Conservation (phyloP, 2,113 vertebrate genomes). For the Alectura lathami region DNA sequence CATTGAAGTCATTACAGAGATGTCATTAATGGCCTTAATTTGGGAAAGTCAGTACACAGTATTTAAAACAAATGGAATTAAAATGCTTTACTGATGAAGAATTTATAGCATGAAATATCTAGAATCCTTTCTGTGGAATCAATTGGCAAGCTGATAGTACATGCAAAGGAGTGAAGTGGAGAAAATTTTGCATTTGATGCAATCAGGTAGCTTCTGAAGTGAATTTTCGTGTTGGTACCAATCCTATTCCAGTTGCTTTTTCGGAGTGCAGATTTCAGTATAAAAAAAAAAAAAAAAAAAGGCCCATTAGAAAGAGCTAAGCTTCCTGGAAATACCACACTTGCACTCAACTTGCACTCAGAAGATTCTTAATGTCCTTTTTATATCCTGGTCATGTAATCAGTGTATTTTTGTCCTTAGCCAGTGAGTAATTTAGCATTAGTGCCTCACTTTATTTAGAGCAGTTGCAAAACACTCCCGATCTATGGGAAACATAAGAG, state of each 20-base stretch:
- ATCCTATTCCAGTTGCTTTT: not conserved
- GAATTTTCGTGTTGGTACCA: not conserved
- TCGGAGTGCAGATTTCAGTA: not conserved
- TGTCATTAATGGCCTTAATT: not conserved
- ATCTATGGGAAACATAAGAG: not conserved
- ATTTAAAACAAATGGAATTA: not conserved
- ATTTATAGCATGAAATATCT: not conserved
- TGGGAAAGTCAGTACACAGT: not conserved
- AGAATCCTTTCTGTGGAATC: not conserved
- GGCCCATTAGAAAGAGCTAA: not conserved
- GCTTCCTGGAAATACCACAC: conserved; percentile 35
- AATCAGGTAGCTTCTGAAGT: not conserved
- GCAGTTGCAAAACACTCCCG: not conserved
- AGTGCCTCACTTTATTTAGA: not conserved
- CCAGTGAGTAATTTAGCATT: conserved; percentile 1
- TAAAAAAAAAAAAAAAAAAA: not conserved
- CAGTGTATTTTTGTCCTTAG: not conserved
- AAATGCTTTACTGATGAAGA: not conserved
- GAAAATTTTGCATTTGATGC: not conserved
- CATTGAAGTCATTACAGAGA: not conserved
- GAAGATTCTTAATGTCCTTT: conserved; percentile 51
- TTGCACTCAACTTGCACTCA: not conserved
- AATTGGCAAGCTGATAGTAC: not conserved
- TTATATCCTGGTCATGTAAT: conserved; percentile 22
- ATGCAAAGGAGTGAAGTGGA: not conserved